Percentiles rank a stretch among this genome's conserved stretches.
Evolutionary conservation across 2,113 vertebrate genomes (phyloP).

Genomic region (Monarcha castaneiventris): DNA sequence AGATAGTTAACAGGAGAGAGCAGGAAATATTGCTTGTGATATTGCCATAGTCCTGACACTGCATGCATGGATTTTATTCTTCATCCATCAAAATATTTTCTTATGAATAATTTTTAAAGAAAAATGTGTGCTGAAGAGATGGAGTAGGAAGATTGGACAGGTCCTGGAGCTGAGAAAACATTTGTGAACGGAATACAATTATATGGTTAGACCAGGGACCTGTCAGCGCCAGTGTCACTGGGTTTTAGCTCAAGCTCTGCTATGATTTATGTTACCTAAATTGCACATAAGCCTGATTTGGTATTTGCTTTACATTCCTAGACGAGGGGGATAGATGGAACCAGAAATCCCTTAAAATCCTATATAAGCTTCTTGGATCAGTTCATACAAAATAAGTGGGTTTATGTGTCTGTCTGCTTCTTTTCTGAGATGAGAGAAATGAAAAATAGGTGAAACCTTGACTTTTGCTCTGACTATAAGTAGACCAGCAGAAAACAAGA

Average conservation of each 20-base stretch:
- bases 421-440: not conserved
- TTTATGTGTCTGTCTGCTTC: not conserved
- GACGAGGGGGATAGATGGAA: not conserved
- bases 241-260: conserved; percentile 1
- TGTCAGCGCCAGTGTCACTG: not conserved
- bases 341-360: conserved; percentile 6
- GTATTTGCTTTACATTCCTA: conserved; percentile 12
- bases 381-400: not conserved
- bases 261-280: conserved; percentile 15
- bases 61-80: not conserved
- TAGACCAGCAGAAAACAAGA: not conserved
- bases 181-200: not conserved
- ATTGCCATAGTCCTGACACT: not conserved
- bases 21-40: not conserved
- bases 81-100: not conserved
- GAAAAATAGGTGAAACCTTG: not conserved
- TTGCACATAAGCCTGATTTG: not conserved
- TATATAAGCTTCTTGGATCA: not conserved
- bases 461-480: not conserved
- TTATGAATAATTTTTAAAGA: not conserved
- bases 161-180: not conserved
- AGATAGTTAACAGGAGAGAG: not conserved
- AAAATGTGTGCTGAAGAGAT: not conserved
- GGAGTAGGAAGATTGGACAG: not conserved
- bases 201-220: not conserved